Percentiles rank a stretch among this genome's conserved stretches.
These are phyloP conservation scores for Pangasius krempfi DNA, from an alignment of 2,797 vertebrate species.

Conservation along the genomic window DNA sequence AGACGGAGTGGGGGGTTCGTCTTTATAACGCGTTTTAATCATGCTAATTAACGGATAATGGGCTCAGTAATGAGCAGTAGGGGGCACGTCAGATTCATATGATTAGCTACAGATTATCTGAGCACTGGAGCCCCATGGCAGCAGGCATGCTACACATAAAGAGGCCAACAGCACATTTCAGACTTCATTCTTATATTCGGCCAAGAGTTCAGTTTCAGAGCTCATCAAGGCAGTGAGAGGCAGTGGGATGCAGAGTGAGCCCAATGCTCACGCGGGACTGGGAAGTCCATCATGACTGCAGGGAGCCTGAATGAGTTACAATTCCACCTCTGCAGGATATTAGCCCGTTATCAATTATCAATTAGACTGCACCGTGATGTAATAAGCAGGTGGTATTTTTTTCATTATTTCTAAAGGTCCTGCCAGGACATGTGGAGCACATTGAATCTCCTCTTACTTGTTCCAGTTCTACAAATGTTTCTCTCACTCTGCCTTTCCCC, in stretches of 20 bases:
- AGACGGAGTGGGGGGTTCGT: constrained; percentile 67
- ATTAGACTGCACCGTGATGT: constrained; percentile 68
- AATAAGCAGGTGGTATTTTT: constrained; percentile 61
- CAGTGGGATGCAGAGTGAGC: constrained; percentile 49
- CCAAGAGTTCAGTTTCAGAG: constrained; percentile 51
- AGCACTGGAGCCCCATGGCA: constrained; percentile 30
- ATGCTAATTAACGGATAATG: constrained; percentile 84
- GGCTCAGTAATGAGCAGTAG: constrained; percentile 77
- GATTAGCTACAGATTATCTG: constrained; percentile 61
- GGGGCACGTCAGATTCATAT: constrained; percentile 75
- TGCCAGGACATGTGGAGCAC: constrained; percentile 54
- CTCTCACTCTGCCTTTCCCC: constrained; percentile 43
- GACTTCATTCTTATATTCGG: constrained; percentile 43
- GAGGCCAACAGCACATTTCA: constrained; percentile 39
- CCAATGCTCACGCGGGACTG: constrained; percentile 41
- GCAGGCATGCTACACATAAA: constrained; percentile 21
- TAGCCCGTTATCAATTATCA: constrained; percentile 69
- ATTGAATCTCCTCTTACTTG: constrained; percentile 44
- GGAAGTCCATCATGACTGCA: constrained; percentile 56
- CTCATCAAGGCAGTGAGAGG: constrained; percentile 41
- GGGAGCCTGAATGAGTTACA: constrained; percentile 61
- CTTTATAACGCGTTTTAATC: constrained; percentile 80
- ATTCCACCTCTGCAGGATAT: constrained; percentile 66
- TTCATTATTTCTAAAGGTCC: constrained; percentile 31
- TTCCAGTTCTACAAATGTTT: constrained; percentile 41